Evolutionary conservation across 1,140 invertebrate species (phyloP).

Genomic region (Calycopis cecrops): DNA sequence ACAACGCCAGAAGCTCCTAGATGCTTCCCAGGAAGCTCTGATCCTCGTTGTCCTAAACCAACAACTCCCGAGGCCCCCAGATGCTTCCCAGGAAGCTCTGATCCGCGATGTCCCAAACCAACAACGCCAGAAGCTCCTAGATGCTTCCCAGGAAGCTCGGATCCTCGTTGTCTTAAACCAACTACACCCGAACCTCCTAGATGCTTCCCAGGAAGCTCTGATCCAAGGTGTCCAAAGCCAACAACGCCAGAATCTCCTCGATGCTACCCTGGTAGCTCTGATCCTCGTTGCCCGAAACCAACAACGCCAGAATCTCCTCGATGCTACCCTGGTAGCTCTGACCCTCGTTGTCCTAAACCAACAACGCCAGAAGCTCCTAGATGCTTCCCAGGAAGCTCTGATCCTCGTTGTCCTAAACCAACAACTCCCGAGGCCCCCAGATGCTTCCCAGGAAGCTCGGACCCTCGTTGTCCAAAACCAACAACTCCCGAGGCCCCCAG

Average conservation of each 20-base stretch:
- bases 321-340: conserved; percentile 59
- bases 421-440: conserved; percentile 22
- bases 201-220: conserved; percentile 61
- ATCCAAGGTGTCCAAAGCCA: conserved; percentile 55
- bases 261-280: conserved; percentile 63
- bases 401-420: conserved; percentile 53
- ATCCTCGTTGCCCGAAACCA: conserved; percentile 61
- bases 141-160: conserved; percentile 51
- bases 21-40: conserved; percentile 63
- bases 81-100: conserved; percentile 49
- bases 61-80: conserved; percentile 31
- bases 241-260: conserved; percentile 35
- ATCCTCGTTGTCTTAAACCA: conserved; percentile 58
- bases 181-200: conserved; percentile 26
- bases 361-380: conserved; percentile 28
- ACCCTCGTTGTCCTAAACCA: conserved; percentile 55
- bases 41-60: conserved; percentile 59
- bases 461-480: conserved; percentile 39
- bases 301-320: conserved; percentile 13
- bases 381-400: conserved; percentile 63
- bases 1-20: conserved; percentile 35
- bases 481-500: too few relatives aligned
- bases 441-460: conserved; percentile 24
- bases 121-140: conserved; percentile 28
- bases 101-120: conserved; percentile 44